These are phyloP conservation scores for Oryzaephilus surinamensis DNA, from an alignment of 1,140 invertebrate genomes.

Conservation along the genomic window DNA sequence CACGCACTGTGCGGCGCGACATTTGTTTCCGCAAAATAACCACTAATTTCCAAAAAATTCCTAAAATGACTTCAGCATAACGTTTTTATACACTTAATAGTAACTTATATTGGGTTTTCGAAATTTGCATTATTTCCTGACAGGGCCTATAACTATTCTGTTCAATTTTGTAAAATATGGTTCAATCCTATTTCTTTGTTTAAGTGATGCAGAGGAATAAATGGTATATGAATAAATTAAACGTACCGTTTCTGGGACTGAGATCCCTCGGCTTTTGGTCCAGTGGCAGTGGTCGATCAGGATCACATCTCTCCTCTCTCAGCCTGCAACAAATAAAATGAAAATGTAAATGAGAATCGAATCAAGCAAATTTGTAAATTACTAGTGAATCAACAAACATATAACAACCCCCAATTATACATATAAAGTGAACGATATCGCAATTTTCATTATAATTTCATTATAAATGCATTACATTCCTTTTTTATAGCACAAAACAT, in stretches of 20 bases:
- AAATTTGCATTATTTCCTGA: no score
- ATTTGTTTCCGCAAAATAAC: no score
- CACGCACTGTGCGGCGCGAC: no score
- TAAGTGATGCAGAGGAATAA: no score
- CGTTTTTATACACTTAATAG: no score
- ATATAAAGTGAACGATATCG: constrained; percentile 17
- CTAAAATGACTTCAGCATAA: no score
- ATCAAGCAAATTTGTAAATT: constrained; percentile 9
- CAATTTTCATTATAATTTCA: constrained; percentile 24
- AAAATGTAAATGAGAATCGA: constrained; percentile 14
- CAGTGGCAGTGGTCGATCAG: constrained; percentile 61
- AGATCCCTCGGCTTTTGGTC: constrained; percentile 71
- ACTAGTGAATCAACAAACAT: constrained; percentile 10
- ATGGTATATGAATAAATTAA: constrained; percentile 1
- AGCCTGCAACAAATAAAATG: constrained; percentile 53
- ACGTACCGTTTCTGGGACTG: constrained; percentile 76
- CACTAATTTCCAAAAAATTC: no score
- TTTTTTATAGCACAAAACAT: constrained; percentile 12
- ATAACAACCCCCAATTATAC: constrained; percentile 17
- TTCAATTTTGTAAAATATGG: not conserved
- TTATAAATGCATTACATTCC: constrained; percentile 27
- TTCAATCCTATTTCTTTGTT: no score
- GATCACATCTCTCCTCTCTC: constrained; percentile 70
- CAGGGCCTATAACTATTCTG: no score
- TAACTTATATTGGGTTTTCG: no score